phyloP scores from a whole-genome alignment of 37 sponge, comb jelly and placozoan genomes.

The Beroe forskalii region DNA sequence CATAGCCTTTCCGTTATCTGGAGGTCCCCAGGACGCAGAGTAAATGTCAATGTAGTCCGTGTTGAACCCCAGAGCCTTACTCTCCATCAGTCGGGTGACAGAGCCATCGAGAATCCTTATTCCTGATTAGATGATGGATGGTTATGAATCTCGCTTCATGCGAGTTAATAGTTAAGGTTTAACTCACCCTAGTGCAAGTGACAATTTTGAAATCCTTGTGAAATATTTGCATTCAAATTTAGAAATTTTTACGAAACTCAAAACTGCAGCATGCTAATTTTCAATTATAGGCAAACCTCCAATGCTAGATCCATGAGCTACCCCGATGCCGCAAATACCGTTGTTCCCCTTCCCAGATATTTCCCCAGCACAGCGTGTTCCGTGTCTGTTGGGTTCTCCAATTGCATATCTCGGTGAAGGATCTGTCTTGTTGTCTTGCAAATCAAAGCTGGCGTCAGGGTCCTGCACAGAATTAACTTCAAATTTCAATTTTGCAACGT shows the following conservation, averaged over 20 bases:
- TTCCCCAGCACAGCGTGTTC: slow-evolving; percentile 55
- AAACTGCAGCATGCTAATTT: too few relatives aligned
- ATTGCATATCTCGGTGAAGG: slow-evolving; percentile 36
- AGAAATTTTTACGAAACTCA: too few relatives aligned
- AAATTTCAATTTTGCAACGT: too few relatives aligned
- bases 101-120: slow-evolving; percentile 59
- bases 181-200: neutral
- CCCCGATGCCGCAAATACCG: slow-evolving; percentile 26
- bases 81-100: slow-evolving; percentile 59
- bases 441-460: slow-evolving; percentile 15
- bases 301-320: neutral
- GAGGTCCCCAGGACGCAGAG: slow-evolving; percentile 63
- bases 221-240: too few relatives aligned
- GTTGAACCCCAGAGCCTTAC: slow-evolving; percentile 62
- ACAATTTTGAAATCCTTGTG: too few relatives aligned
- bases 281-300: slow-evolving; percentile 3
- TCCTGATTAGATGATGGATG: neutral
- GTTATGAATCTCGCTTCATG: neutral
- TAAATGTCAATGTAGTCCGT: slow-evolving; percentile 13
- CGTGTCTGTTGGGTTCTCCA: slow-evolving; percentile 39
- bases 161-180: too few relatives aligned
- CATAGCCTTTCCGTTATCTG: slow-evolving; percentile 55
- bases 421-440: slow-evolving; percentile 12
- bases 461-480: neutral
- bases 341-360: slow-evolving; percentile 25